These are phyloP conservation scores for Fragum sueziense DNA, from an alignment of 2,888 invertebrate species.

Conservation along the genomic window DNA sequence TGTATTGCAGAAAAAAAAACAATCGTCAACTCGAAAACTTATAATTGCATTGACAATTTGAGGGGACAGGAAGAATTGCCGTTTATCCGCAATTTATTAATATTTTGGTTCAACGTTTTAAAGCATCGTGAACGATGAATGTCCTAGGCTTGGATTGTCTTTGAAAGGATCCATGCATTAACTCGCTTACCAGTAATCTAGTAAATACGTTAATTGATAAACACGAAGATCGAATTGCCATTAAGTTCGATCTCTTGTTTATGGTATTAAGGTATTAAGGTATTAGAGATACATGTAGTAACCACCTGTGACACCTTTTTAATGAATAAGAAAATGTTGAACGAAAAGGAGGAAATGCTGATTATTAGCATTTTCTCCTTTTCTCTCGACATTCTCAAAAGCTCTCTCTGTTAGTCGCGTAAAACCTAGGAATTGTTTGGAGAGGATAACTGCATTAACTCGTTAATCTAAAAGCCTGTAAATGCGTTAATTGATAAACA, in stretches of 20 bases:
- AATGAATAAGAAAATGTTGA: no score
- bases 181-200: background rate
- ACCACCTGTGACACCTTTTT: no score
- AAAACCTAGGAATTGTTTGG: no score
- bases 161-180: no score
- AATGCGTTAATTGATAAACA: slow-evolving; percentile 27
- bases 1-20: background rate
- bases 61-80: background rate
- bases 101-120: no score
- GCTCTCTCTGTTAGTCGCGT: no score
- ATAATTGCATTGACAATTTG: background rate
- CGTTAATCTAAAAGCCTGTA: background rate
- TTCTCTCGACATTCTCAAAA: no score
- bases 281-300: slow-evolving; percentile 10
- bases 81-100: background rate
- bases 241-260: slow-evolving; percentile 9
- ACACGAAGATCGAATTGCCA: slow-evolving; percentile 33
- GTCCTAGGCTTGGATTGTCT: no score
- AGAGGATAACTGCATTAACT: background rate
- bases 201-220: slow-evolving; percentile 21
- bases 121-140: no score
- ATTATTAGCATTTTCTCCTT: no score
- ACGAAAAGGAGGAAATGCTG: no score
- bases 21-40: background rate
- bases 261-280: background rate